A percentile compares a stretch with the other conserved stretches of the same genome.
These are phyloP conservation scores for Chromoteleia sp. DNA, from an alignment of 2,888 invertebrate genomes.

Conservation along the genomic window DNA sequence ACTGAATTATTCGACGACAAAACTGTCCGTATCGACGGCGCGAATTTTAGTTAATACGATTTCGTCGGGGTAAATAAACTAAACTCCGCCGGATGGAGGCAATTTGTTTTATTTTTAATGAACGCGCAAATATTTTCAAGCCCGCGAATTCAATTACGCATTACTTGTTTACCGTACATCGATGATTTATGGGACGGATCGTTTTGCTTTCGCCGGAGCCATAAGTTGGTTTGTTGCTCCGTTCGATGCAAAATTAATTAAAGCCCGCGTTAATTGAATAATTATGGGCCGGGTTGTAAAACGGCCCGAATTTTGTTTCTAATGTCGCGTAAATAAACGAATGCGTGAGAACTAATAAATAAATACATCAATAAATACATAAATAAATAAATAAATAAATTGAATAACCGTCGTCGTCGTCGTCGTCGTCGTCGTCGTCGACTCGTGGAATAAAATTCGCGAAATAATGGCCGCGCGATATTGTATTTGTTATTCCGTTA, in stretches of 20 bases:
- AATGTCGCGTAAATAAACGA: constrained; percentile 39
- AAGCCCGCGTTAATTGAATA: constrained; percentile 38
- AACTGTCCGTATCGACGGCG: neutral
- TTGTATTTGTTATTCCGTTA: constrained; percentile 57
- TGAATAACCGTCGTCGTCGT: too few species aligned
- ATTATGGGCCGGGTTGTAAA: constrained; percentile 33
- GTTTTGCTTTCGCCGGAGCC: constrained; percentile 5
- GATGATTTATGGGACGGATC: constrained; percentile 46
- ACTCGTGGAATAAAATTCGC: constrained; percentile 32
- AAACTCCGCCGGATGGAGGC: neutral
- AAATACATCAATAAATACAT: too few species aligned
- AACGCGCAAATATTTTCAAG: constrained; percentile 45
- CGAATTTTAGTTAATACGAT: constrained; percentile 36
- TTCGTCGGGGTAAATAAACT: constrained; percentile 30
- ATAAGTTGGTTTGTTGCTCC: constrained; percentile 25
- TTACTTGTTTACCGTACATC: constrained; percentile 39
- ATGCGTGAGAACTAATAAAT: neutral
- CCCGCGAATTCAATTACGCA: constrained; percentile 52
- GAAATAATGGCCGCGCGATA: constrained; percentile 50
- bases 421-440: too few species aligned
- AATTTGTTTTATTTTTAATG: constrained; percentile 40
- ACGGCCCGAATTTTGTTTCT: constrained; percentile 32
- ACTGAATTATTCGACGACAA: constrained; percentile 18
- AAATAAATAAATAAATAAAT: too few species aligned
- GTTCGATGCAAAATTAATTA: constrained; percentile 40